Conservation (phyloP, 2,797 vertebrate species). For the Pipistrellus pygmaeus region DNA sequence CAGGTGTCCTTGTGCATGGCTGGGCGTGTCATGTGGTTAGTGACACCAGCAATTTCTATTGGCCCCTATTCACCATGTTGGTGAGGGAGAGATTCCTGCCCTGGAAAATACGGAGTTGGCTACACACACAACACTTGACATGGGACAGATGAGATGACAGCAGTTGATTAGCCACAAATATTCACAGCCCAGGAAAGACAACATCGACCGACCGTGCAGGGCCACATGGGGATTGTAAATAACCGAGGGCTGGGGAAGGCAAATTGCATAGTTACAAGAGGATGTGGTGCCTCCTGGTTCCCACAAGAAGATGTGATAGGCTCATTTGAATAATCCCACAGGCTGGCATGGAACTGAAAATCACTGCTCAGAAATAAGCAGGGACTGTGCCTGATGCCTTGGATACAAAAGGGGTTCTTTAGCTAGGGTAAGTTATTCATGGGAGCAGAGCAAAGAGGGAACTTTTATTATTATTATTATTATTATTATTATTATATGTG, state of each 20-base stretch:
- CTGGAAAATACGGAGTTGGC: not conserved
- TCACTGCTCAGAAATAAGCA: not conserved
- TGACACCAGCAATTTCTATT: not conserved
- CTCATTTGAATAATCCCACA: conserved; percentile 25
- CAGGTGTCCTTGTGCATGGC: not conserved
- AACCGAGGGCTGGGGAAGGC: not conserved
- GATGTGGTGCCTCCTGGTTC: not conserved
- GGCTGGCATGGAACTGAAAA: not conserved
- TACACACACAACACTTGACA: not conserved
- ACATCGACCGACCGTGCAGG: not conserved
- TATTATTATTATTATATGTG: no score
- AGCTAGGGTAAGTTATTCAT: not conserved
- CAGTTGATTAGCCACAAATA: not conserved
- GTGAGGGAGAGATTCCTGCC: not conserved
- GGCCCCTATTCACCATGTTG: not conserved
- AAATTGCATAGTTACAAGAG: not conserved
- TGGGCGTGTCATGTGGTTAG: not conserved
- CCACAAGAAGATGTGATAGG: not conserved
- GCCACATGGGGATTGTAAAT: not conserved
- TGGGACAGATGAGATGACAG: not conserved
- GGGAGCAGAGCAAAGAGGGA: not conserved
- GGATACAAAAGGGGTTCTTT: not conserved
- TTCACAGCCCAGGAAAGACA: not conserved
- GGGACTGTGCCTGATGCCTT: not conserved
- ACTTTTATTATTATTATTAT: not conserved